A percentile compares a stretch with the other conserved stretches of the same genome.
Conservation (phyloP, 2,888 invertebrate genomes). For the Papilio protenor region DNA sequence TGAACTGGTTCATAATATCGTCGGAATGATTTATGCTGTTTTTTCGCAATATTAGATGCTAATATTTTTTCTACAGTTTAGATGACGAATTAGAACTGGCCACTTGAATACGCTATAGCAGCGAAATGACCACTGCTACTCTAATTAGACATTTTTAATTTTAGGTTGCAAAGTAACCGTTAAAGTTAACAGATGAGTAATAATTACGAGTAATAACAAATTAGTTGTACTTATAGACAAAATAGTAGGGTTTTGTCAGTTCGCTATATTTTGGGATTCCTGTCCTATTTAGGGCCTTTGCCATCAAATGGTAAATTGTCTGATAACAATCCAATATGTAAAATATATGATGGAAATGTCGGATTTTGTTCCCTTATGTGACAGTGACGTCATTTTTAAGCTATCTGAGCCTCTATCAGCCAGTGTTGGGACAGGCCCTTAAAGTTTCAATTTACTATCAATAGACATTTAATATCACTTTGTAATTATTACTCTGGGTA, state of each 20-base stretch:
- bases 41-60: background rate
- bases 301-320: too few relatives aligned
- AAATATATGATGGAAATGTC: too few relatives aligned
- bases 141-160: background rate
- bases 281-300: background rate
- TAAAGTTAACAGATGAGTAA: background rate
- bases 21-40: background rate
- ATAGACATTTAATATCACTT: too few relatives aligned
- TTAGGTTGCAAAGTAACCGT: background rate
- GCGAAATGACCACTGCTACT: background rate
- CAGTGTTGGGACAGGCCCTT: too few relatives aligned
- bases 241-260: too few relatives aligned
- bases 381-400: too few relatives aligned
- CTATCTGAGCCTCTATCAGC: too few relatives aligned
- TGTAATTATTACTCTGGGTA: background rate
- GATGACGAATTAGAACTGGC: too few relatives aligned
- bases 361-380: too few relatives aligned
- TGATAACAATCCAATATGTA: too few relatives aligned
- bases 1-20: slow-evolving; percentile 7
- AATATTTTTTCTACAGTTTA: background rate
- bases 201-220: too few relatives aligned
- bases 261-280: background rate
- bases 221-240: too few relatives aligned
- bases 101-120: background rate
- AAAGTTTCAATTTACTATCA: background rate